Percentiles rank a stretch among this genome's conserved stretches.
These are phyloP conservation scores for Sinocyclocheilus rhinocerous DNA, from an alignment of 2,113 vertebrate species.

Conservation along the genomic window DNA sequence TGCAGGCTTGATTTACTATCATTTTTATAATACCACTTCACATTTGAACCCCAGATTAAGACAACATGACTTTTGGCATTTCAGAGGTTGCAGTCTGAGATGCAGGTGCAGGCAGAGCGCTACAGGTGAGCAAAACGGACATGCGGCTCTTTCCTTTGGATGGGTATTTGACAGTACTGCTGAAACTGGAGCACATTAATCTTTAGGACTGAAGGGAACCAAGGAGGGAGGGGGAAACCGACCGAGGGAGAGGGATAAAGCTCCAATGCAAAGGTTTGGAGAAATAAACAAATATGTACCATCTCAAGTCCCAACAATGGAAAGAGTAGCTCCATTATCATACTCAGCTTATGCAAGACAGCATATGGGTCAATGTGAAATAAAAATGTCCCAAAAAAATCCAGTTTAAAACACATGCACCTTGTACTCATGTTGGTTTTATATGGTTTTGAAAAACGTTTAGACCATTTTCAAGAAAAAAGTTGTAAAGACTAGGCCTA, in stretches of 20 bases:
- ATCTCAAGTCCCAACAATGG: conserved; percentile 14
- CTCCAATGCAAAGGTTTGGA: conserved; percentile 36
- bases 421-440: no score
- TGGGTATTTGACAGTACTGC: conserved; percentile 22
- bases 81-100: conserved; percentile 9
- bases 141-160: conserved; percentile 34
- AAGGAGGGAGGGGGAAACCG: conserved; percentile 2
- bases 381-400: background rate
- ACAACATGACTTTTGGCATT: conserved; percentile 39
- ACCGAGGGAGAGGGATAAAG: conserved; percentile 17
- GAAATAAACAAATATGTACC: conserved; percentile 50
- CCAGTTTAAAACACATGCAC: background rate
- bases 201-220: conserved; percentile 18
- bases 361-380: conserved; percentile 7
- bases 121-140: conserved; percentile 48
- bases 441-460: background rate
- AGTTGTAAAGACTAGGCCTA: background rate
- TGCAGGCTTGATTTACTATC: background rate
- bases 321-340: conserved; percentile 40
- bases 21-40: conserved; percentile 16
- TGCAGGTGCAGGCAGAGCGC: conserved; percentile 4
- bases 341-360: background rate
- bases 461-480: background rate
- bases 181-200: conserved; percentile 48
- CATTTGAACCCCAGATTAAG: conserved; percentile 33